phyloP scores from a whole-genome alignment of 2,113 vertebrate species.

The Scortum barcoo region DNA sequence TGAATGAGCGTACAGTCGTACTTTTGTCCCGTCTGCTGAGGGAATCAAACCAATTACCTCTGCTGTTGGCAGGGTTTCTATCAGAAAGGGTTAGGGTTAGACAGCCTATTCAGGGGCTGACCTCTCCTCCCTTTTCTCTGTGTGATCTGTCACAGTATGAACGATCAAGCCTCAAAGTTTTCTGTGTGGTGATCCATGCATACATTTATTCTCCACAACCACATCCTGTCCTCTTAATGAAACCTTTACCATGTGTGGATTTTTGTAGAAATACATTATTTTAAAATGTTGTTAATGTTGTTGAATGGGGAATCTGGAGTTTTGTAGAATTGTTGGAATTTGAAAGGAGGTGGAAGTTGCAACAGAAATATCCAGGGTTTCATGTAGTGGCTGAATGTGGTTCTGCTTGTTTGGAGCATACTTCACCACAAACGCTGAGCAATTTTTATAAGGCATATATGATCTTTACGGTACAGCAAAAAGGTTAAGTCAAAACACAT shows the following conservation, averaged over 20 bases:
- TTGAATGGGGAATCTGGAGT: neutral
- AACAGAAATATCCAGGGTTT: too few relatives aligned
- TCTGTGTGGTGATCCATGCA: too few relatives aligned
- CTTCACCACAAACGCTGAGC: too few relatives aligned
- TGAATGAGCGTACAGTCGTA: slow-evolving; percentile 24
- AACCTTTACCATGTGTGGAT: neutral
- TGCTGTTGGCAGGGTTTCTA: slow-evolving; percentile 4
- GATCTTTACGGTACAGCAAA: too few relatives aligned
- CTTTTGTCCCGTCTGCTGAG: slow-evolving; percentile 27
- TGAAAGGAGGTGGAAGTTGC: neutral
- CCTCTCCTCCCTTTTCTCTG: slow-evolving; percentile 1
- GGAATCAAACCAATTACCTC: slow-evolving; percentile 32
- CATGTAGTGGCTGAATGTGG: too few relatives aligned
- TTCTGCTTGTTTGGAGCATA: too few relatives aligned
- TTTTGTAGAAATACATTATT: neutral
- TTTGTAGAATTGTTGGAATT: neutral
- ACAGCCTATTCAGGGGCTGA: neutral
- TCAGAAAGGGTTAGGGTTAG: slow-evolving; percentile 23
- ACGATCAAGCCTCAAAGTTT: neutral
- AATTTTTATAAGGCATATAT: too few relatives aligned
- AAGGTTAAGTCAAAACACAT: too few relatives aligned
- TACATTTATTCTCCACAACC: neutral
- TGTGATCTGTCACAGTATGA: neutral
- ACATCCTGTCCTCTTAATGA: neutral
- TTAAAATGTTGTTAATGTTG: too few relatives aligned